Conservation (phyloP, 2,113 vertebrate species). For the Euleptes europaea region DNA sequence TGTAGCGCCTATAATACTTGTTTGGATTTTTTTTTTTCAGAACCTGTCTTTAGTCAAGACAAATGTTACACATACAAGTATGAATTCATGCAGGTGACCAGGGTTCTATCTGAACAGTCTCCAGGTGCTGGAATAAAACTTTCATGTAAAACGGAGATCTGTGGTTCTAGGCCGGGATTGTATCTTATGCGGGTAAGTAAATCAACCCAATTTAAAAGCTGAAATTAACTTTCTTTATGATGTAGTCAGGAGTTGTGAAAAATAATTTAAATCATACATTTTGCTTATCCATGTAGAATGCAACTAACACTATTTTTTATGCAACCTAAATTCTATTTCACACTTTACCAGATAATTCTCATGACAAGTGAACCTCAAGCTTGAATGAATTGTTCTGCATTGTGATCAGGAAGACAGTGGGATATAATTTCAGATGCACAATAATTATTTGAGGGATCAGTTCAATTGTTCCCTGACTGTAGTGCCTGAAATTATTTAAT, state of each 20-base stretch:
- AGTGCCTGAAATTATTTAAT: conserved; percentile 70
- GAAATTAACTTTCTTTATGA: conserved; percentile 57
- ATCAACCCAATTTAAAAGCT: conserved; percentile 57
- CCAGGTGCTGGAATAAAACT: conserved; percentile 66
- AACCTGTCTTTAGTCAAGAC: conserved; percentile 53
- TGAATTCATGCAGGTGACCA: conserved; percentile 57
- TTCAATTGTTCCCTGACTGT: conserved; percentile 66
- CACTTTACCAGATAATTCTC: conserved; percentile 75
- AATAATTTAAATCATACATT: conserved; percentile 67
- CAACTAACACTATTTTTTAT: conserved; percentile 62
- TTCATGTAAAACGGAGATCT: conserved; percentile 69
- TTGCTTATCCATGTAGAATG: conserved; percentile 66
- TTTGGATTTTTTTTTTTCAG: conserved; percentile 61
- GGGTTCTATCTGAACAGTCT: conserved; percentile 55
- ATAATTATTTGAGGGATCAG: conserved; percentile 69
- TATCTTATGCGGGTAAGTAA: conserved; percentile 72
- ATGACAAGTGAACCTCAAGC: conserved; percentile 64
- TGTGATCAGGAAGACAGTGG: conserved; percentile 65
- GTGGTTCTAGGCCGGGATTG: conserved; percentile 60
- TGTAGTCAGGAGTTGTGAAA: conserved; percentile 52
- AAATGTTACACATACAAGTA: conserved; percentile 62
- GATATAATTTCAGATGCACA: conserved; percentile 71
- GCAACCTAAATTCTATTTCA: conserved; percentile 71
- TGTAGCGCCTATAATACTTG: conserved; percentile 40
- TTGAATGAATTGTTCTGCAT: conserved; percentile 75